Conservation (phyloP, 1,140 invertebrate genomes). For the Penaeus japonicus region DNA sequence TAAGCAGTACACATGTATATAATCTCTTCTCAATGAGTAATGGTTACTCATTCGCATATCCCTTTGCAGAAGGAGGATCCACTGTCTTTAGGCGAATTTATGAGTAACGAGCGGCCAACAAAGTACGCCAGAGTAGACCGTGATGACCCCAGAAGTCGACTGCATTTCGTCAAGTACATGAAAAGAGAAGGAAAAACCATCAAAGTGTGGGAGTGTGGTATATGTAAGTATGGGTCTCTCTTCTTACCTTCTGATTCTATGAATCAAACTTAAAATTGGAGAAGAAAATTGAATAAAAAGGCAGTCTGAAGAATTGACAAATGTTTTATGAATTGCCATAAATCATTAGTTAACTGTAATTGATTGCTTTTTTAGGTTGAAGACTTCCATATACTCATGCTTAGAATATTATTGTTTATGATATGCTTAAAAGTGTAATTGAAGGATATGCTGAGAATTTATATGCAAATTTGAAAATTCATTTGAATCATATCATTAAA, state of each 20-base stretch:
- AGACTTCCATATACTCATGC: too few relatives aligned
- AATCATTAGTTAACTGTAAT: too few relatives aligned
- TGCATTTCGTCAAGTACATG: constrained; percentile 73
- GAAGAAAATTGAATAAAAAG: background rate
- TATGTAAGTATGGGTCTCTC: constrained; percentile 69
- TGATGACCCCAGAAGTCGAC: constrained; percentile 66
- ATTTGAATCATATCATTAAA: too few relatives aligned
- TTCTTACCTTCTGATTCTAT: background rate
- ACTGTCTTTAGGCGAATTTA: background rate
- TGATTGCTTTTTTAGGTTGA: too few relatives aligned
- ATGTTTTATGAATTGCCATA: too few relatives aligned
- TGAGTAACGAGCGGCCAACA: background rate
- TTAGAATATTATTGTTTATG: background rate
- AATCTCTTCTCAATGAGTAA: too few relatives aligned
- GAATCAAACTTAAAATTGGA: background rate
- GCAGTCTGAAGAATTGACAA: background rate
- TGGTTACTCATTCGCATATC: too few relatives aligned
- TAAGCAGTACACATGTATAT: background rate
- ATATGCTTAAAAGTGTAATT: background rate
- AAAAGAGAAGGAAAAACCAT: constrained; percentile 72
- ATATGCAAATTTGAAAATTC: too few relatives aligned
- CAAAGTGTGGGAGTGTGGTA: constrained; percentile 74
- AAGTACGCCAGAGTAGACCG: constrained; percentile 64
- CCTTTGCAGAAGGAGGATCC: too few relatives aligned
- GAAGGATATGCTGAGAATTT: background rate